A percentile compares a stretch with the other conserved stretches of the same genome.
These are phyloP conservation scores for Chaunax sp. DNA, from an alignment of 2,797 vertebrate genomes.

Conservation along the genomic window DNA sequence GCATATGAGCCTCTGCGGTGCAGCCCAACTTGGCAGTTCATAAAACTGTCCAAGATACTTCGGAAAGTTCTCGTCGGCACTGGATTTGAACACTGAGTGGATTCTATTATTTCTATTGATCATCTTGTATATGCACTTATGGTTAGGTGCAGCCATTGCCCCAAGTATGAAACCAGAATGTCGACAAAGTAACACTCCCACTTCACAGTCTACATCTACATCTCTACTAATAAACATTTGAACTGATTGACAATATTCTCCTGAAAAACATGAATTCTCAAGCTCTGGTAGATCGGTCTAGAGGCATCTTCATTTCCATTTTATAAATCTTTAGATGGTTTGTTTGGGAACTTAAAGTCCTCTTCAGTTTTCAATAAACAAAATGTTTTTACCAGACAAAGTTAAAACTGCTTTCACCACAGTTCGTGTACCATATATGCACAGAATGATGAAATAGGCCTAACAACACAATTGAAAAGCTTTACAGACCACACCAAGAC, in stretches of 20 bases:
- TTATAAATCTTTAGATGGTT: background rate
- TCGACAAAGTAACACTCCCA: background rate
- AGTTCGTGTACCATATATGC: background rate
- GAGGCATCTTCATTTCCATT: background rate
- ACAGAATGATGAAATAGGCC: background rate
- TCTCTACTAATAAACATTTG: background rate
- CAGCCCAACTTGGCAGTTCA: constrained; percentile 54
- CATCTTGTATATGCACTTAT: background rate
- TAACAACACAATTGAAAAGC: background rate
- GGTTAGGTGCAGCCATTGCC: background rate
- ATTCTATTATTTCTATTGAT: constrained; percentile 23
- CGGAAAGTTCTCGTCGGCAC: constrained; percentile 47
- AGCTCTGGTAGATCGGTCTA: background rate
- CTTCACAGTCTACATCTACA: background rate
- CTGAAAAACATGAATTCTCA: background rate
- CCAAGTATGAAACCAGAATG: background rate
- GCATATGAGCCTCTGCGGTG: constrained; percentile 48
- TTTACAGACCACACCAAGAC: constrained; percentile 7
- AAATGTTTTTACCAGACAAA: background rate
- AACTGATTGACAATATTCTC: background rate
- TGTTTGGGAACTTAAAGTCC: background rate
- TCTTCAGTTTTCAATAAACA: background rate
- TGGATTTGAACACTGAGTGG: constrained; percentile 15
- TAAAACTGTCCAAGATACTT: constrained; percentile 17
- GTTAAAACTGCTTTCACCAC: background rate